phyloP scores from a whole-genome alignment of 2,797 vertebrate species.

The Agapornis canus region DNA sequence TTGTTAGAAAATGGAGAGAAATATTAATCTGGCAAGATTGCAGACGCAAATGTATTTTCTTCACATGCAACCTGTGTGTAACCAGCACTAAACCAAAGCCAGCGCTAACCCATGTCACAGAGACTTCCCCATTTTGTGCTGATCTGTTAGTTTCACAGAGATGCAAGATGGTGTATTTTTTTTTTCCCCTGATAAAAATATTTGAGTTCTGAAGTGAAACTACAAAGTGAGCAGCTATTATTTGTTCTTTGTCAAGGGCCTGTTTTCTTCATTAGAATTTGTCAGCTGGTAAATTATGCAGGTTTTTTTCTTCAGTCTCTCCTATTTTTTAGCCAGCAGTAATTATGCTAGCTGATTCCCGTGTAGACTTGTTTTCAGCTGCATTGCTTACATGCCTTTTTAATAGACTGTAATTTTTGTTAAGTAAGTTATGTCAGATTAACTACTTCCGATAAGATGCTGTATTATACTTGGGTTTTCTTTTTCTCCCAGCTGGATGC shows the following conservation, averaged over 20 bases:
- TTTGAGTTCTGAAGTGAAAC: slow-evolving; percentile 56
- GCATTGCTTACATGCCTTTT: slow-evolving; percentile 74
- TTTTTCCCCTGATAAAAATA: slow-evolving; percentile 12
- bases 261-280: slow-evolving; percentile 75
- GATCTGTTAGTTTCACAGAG: slow-evolving; percentile 32
- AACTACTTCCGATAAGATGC: slow-evolving; percentile 74
- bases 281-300: slow-evolving; percentile 67
- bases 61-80: background rate
- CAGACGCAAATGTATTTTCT: background rate
- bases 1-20: slow-evolving; percentile 4
- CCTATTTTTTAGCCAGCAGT: slow-evolving; percentile 50
- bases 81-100: background rate
- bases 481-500: slow-evolving; percentile 70
- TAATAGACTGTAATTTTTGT: slow-evolving; percentile 75
- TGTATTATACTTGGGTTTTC: slow-evolving; percentile 60
- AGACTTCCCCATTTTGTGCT: background rate
- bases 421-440: slow-evolving; percentile 76
- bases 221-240: slow-evolving; percentile 51
- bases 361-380: slow-evolving; percentile 74
- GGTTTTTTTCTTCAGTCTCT: slow-evolving; percentile 21
- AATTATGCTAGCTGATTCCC: slow-evolving; percentile 60
- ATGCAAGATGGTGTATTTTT: background rate
- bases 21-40: background rate
- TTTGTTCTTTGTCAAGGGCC: slow-evolving; percentile 63
- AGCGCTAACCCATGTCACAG: background rate